These are phyloP conservation scores for Lucilia sericata DNA, from an alignment of 1,140 invertebrate genomes.

Conservation along the genomic window DNA sequence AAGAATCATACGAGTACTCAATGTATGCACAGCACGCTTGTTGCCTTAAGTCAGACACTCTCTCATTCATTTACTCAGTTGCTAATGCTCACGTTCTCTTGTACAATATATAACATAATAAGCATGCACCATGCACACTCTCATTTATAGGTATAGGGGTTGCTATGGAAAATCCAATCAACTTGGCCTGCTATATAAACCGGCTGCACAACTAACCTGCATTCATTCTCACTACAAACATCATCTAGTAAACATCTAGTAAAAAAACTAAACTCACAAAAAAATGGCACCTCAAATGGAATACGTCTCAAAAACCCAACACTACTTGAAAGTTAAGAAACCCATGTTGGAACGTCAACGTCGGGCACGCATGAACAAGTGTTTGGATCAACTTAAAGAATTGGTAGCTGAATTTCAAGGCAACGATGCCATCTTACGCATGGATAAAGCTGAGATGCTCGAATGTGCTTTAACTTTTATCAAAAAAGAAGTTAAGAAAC, in stretches of 20 bases:
- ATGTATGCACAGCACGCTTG: neutral
- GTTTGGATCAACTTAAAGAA: slow-evolving; percentile 92
- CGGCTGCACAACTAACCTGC: slow-evolving; percentile 4
- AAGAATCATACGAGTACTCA: neutral
- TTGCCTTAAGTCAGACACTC: neutral
- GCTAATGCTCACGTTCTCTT: neutral
- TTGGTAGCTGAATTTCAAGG: slow-evolving; percentile 91
- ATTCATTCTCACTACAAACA: slow-evolving; percentile 45
- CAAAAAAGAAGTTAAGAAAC: slow-evolving; percentile 67
- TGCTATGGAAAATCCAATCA: neutral
- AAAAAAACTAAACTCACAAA: slow-evolving; percentile 12
- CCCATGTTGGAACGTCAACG: slow-evolving; percentile 95
- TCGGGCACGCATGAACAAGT: slow-evolving; percentile 93
- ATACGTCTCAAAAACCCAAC: slow-evolving; percentile 82
- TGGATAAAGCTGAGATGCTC: slow-evolving; percentile 97
- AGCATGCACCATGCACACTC: neutral
- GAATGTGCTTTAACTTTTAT: slow-evolving; percentile 90
- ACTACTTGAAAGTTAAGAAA: slow-evolving; percentile 95
- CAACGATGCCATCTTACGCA: slow-evolving; percentile 89
- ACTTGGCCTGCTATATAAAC: neutral
- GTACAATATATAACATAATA: too few relatives aligned
- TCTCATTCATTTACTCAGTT: neutral
- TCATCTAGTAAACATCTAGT: neutral
- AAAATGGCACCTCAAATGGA: slow-evolving; percentile 56
- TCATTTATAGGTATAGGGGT: neutral